Base-by-base conservation (phyloP, 1,140 invertebrate species). In the Xylocopa sonorina region DNA sequence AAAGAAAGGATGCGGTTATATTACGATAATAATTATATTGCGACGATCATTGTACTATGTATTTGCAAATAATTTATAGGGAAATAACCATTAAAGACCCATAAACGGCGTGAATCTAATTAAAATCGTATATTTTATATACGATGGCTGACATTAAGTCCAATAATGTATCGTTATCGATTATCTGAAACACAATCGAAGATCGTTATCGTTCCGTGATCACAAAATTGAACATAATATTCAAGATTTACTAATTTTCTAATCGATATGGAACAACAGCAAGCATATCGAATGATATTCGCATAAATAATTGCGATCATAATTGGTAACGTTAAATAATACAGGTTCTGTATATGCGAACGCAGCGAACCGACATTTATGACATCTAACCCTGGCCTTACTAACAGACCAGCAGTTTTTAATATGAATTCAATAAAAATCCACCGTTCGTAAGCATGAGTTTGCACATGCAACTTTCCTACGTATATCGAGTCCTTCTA, bases 161-260 rank as follows among this genome's bases (percentile, higher is more conserved):
- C 6, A 55, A 43, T n/a, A 27, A 43, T 14, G 16, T 7, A 18
- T 29, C 34, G 14, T 73, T 60, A 73, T 73, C 69, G 57, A 73
- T 62, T 73, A 48, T 48, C 10, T 1, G n/a, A 60, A 9, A n/a
- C 5, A 24, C 3, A 16, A 41, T 24, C 29, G 69, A 72, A 72
- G 43, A 57, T 73, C 29, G 16, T n/a, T 73, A 27, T 62, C 41
- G 10, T 63, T 73, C 14, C 4, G 16, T 18, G 41, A 73, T 50
- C 29, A 14, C 16, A 16, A 38, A 66, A 64, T 75, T 27, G 38
- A 67, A 48, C 18, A 7, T 32, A 3, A 29, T 18, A 43, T 75
- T 43, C 6, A 24, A 60, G 55, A 62, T 58, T 32, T 34, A 34
- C 21, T 21, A 4, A n/a, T 32, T 3, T 9, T 3, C n/a, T 38